Conservation (phyloP, 1,140 invertebrate genomes). For the Bombus turneri region DNA sequence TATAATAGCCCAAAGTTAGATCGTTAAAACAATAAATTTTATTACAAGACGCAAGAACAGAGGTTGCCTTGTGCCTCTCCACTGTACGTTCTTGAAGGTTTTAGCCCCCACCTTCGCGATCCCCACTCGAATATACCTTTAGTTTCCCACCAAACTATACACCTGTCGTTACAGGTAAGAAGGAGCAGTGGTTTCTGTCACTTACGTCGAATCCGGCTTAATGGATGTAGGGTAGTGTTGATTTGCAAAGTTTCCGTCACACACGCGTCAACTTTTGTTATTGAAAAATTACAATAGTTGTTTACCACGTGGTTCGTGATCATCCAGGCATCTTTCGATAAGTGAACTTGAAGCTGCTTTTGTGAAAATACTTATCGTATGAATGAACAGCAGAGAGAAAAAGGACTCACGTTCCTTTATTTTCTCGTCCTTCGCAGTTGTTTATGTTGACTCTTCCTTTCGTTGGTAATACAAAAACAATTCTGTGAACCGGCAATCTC, state of each 20-base stretch:
- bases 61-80: constrained; percentile 43
- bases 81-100: constrained; percentile 45
- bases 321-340: not conserved
- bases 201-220: constrained; percentile 22
- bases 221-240: constrained; percentile 51
- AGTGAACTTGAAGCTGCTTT: not conserved
- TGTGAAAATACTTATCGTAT: not conserved
- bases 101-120: constrained; percentile 50
- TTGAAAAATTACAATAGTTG: not conserved
- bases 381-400: not conserved
- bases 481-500: no score
- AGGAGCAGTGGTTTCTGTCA: constrained; percentile 56
- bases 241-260: constrained; percentile 46
- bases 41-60: constrained; percentile 15
- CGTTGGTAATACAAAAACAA: not conserved
- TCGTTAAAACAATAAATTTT: constrained; percentile 26
- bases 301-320: not conserved
- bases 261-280: constrained; percentile 40
- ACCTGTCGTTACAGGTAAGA: constrained; percentile 59
- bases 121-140: constrained; percentile 36
- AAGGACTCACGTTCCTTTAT: not conserved
- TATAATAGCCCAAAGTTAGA: no score
- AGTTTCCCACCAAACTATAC: constrained; percentile 44
- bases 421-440: not conserved
- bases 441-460: not conserved